Evolutionary conservation across 2,113 vertebrate species (phyloP).

Genomic region (Holacanthus passer): DNA sequence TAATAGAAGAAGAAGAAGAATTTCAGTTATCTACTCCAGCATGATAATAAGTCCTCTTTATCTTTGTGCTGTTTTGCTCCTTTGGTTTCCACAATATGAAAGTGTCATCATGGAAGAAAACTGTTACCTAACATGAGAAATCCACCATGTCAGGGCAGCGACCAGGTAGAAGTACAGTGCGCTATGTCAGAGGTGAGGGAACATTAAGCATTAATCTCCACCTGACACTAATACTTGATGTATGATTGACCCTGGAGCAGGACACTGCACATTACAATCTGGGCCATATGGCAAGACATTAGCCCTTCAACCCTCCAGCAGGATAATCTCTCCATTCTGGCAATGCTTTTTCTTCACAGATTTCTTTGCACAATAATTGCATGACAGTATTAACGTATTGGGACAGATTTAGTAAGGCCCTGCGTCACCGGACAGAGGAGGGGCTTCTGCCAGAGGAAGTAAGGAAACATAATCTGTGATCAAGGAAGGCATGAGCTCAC

Average conservation of each 20-base stretch:
- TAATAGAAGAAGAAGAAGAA: not conserved
- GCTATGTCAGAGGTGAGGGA: conserved; percentile 74
- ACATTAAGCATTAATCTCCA: conserved; percentile 86
- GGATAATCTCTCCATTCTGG: conserved; percentile 86
- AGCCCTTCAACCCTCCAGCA: conserved; percentile 82
- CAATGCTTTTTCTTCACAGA: conserved; percentile 86
- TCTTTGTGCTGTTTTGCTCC: not conserved
- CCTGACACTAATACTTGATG: conserved; percentile 90
- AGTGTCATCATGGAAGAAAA: not conserved
- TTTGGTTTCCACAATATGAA: not conserved
- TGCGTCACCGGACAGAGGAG: conserved; percentile 74
- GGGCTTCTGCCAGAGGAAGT: conserved; percentile 69
- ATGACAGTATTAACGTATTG: conserved; percentile 85
- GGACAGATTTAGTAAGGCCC: conserved; percentile 80
- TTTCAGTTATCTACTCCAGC: not conserved
- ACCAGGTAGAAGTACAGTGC: conserved; percentile 71
- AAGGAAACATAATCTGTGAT: conserved; percentile 76
- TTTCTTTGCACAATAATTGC: conserved; percentile 87
- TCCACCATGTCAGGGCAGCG: conserved; percentile 26
- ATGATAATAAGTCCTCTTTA: not conserved
- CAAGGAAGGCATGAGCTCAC: conserved; percentile 57
- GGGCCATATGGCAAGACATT: conserved; percentile 86
- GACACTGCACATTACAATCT: conserved; percentile 81
- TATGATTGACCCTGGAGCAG: conserved; percentile 87
- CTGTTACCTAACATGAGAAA: conserved; percentile 27